Evolutionary conservation across 2,113 vertebrate species (phyloP), one percentile per base, ranked within the genome.

Genomic region (Phaethornis superciliosus): DNA sequence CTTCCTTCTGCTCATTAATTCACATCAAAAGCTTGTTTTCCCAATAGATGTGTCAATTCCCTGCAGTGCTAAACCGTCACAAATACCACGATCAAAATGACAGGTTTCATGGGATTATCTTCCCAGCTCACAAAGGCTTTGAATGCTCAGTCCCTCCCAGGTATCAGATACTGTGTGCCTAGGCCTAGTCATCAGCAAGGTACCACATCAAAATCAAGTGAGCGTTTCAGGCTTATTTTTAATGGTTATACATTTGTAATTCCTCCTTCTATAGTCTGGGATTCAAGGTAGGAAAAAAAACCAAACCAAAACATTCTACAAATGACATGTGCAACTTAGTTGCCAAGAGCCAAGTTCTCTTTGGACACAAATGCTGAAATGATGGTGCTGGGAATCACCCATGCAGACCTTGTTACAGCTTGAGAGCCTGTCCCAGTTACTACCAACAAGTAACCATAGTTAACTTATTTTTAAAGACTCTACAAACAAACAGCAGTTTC

Each of bases 1-100:
- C 90, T 94, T 85, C 46, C 85, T 74, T 87, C 87, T 74, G 85
- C 81, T 95, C 64, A 46, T 90, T 95, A 91, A 64, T 84, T 86
- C 35, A 10, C 86, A 86, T 92, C 92, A 88, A 75, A 95, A 83
- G 88, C 85, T 8, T 40, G 37, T 86, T 88, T 90, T 86, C 88
- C 84, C 80, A 91, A 59, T 8, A 81, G 60, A 88, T 22, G 52
- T 92, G 88, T 93, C 80, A 92, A 90, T 93, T 93, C 88, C 85
- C 77, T 56, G 88, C 47, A 71, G 85, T 81, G 88, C 47, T 78
- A 92, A 90, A 93, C 44, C 92, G 81, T 92, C 58, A 40, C n/a
- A 55, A 85, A 58, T 42, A 58, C 40, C 32, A 30, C 1, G 3
- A 93, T 49, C 40, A 27, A 52, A 81, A 93, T 30, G 63, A 75